A percentile compares a stretch with the other conserved stretches of the same genome.
phyloP scores from a whole-genome alignment of 2,888 invertebrate genomes.

The Brachyptera putata region DNA sequence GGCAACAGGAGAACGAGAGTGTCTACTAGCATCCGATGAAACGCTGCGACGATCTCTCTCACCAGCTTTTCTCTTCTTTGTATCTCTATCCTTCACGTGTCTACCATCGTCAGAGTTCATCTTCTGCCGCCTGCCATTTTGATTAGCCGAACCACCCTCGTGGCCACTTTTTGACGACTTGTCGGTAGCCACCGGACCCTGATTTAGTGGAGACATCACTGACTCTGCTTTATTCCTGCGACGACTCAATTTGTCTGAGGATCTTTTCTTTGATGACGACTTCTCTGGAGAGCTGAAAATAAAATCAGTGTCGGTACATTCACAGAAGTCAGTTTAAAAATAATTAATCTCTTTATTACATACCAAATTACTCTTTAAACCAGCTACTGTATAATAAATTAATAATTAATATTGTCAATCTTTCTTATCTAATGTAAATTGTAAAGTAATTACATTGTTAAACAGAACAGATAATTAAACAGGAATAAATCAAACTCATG shows the following conservation, averaged over 20 bases:
- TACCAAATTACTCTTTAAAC: too few species aligned
- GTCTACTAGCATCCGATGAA: background rate
- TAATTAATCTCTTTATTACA: background rate
- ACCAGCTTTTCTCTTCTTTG: too few species aligned
- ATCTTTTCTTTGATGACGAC: background rate
- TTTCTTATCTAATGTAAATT: too few species aligned
- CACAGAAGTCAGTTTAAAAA: too few species aligned
- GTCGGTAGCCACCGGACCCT: background rate
- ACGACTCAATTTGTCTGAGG: background rate
- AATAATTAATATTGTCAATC: too few species aligned
- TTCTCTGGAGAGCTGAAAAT: conserved; percentile 12
- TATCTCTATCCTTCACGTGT: background rate
- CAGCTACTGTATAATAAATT: too few species aligned
- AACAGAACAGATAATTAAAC: too few species aligned
- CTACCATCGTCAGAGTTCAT: background rate
- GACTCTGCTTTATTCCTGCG: background rate
- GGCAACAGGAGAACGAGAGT: background rate
- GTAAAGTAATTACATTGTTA: too few species aligned
- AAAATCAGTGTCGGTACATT: too few species aligned
- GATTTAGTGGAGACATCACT: background rate
- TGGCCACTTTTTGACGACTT: background rate
- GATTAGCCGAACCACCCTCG: background rate
- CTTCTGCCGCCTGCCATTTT: background rate
- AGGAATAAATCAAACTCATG: too few species aligned
- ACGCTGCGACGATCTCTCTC: background rate